These are phyloP conservation scores for Rhynchophorus ferrugineus DNA, from an alignment of 1,140 invertebrate genomes.

Conservation along the genomic window DNA sequence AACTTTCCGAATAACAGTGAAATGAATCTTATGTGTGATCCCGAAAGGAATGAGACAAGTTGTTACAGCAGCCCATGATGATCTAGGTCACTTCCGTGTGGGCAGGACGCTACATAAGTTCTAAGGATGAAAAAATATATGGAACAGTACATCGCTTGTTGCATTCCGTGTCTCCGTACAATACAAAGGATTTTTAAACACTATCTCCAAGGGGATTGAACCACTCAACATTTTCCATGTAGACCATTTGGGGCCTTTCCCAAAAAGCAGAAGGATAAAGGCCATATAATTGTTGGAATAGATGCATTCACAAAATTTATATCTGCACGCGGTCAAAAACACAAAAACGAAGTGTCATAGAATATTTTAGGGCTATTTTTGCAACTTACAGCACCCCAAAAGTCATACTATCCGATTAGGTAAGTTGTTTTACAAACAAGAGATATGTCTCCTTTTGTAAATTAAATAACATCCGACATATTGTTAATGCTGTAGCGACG, in stretches of 20 bases:
- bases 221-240: conserved; percentile 28
- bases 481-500: background rate
- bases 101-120: conserved; percentile 14
- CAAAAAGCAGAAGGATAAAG: conserved; percentile 7
- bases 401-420: background rate
- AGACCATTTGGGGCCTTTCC: conserved; percentile 26
- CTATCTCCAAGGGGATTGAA: conserved; percentile 24
- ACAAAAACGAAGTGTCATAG: conserved; percentile 14
- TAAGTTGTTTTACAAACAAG: background rate
- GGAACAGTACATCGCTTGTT: conserved; percentile 16
- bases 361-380: conserved; percentile 19
- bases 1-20: background rate
- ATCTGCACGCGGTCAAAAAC: conserved; percentile 15
- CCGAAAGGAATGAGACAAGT: background rate
- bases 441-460: background rate
- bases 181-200: conserved; percentile 24
- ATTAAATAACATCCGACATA: background rate
- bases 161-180: conserved; percentile 26
- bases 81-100: background rate
- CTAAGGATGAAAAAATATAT: conserved; percentile 23
- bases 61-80: no score
- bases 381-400: conserved; percentile 10
- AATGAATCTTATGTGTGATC: no score
- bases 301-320: conserved; percentile 22
- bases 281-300: conserved; percentile 17